Evolutionary conservation across 2,113 vertebrate genomes (phyloP), one percentile per base, ranked within the genome.

Genomic region (Oophaga pumilio): DNA sequence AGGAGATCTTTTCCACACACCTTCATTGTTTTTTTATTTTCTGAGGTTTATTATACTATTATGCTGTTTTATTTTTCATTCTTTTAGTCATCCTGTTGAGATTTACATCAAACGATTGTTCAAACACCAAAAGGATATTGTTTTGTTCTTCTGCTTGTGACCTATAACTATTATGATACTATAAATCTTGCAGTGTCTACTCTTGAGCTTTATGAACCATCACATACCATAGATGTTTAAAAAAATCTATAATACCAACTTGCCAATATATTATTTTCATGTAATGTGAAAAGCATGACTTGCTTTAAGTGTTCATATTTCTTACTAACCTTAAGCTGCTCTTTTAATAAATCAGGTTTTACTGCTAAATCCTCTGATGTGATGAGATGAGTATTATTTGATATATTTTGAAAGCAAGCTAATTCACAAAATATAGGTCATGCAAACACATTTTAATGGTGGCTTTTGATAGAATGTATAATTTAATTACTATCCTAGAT

Each of bases 361-460:
- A n/a, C 14, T 56, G 49, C 85, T 79, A 79, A 79, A 79, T 86
- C 85, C 74, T 22, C 60, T 24, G n/a, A 43, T 77, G 73, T 76
- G 24, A 86, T 79, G 84, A 66, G 71, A 62, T 28, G 43, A 50
- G 24, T n/a, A 79, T 78, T 79, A 69, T 68, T 28, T 79, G 49
- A 79, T 79, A 43, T 85, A 85, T 85, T 85, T 76, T 76, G 71
- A 85, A 85, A 76, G 69, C 52, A 85, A 22, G 71, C 56, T 76
- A 49, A 62, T 85, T 62, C 71, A 43, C 53, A 43, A 76, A 60
- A 62, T 85, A 57, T 85, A 85, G 71, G 69, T 76, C 56, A 76
- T 50, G 69, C 57, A 49, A 11, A 50, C 53, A 49, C 56, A 76
- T 60, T 22, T 74, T 43, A 43, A 76, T 76, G 53, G 56, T 9